phyloP scores from a whole-genome alignment of 1,140 invertebrate species.

The Chionoecetes opilio region DNA sequence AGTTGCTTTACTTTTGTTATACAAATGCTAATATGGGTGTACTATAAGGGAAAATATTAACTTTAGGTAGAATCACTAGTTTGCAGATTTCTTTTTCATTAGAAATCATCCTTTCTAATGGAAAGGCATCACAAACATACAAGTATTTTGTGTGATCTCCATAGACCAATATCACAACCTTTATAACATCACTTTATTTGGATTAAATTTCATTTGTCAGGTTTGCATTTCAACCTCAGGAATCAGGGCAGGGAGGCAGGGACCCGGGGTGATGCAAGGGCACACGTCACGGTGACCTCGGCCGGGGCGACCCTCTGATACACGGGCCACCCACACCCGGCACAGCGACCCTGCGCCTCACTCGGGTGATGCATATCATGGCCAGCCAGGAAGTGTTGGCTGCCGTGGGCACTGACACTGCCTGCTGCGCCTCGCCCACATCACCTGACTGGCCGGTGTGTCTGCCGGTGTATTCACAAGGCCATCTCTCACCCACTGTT shows the following conservation, averaged over 20 bases:
- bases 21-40: constrained; percentile 2
- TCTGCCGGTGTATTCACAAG: background rate
- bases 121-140: constrained; percentile 37
- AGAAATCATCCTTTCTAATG: constrained; percentile 33
- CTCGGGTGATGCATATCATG: background rate
- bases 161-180: constrained; percentile 12
- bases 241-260: constrained; percentile 79
- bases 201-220: constrained; percentile 56
- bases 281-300: constrained; percentile 48
- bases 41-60: constrained; percentile 21
- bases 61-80: constrained; percentile 56
- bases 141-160: constrained; percentile 38
- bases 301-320: background rate
- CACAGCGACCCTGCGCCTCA: background rate
- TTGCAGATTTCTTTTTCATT: constrained; percentile 57
- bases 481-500: constrained; percentile 39
- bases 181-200: constrained; percentile 19
- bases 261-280: constrained; percentile 63
- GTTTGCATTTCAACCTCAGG: constrained; percentile 75
- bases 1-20: constrained; percentile 39
- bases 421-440: background rate
- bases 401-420: background rate
- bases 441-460: background rate
- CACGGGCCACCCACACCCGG: background rate
- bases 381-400: background rate